phyloP scores from a whole-genome alignment of 2,888 invertebrate genomes.

The Epistrophe eligans region DNA sequence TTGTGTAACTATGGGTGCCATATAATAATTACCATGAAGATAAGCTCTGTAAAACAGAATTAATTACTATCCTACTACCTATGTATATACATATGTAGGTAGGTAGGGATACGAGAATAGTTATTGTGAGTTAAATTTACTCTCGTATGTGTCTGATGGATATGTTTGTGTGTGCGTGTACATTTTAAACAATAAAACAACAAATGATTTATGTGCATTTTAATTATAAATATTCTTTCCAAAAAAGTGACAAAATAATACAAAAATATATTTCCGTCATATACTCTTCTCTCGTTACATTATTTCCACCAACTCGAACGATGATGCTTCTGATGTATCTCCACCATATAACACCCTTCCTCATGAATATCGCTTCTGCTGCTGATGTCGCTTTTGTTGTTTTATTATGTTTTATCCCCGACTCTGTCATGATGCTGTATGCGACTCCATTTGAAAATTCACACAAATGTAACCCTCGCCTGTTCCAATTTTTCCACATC shows the following conservation, averaged over 20 bases:
- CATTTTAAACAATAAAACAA: slow-evolving; percentile 36
- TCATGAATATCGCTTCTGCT: background rate
- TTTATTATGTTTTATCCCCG: slow-evolving; percentile 39
- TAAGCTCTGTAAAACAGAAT: slow-evolving; percentile 61
- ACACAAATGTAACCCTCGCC: slow-evolving; percentile 45
- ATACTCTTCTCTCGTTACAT: slow-evolving; percentile 64
- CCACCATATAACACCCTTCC: background rate
- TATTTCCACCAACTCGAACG: slow-evolving; percentile 42
- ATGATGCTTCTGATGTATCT: slow-evolving; percentile 50
- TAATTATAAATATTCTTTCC: slow-evolving; percentile 68
- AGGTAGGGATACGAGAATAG: no score
- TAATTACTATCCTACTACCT: slow-evolving; percentile 55
- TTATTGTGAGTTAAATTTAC: slow-evolving; percentile 15
- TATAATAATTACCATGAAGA: slow-evolving; percentile 52
- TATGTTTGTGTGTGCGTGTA: slow-evolving; percentile 18
- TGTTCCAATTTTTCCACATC: background rate
- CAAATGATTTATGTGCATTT: slow-evolving; percentile 76
- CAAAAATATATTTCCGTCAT: slow-evolving; percentile 59
- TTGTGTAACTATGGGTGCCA: background rate
- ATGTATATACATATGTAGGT: no score
- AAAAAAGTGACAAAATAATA: slow-evolving; percentile 59
- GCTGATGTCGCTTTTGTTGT: background rate
- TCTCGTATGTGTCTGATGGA: background rate
- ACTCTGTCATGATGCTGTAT: slow-evolving; percentile 37
- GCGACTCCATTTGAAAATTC: slow-evolving; percentile 68